phyloP scores from a whole-genome alignment of 92 coral and sea anemone genomes.

The Porites rus region DNA sequence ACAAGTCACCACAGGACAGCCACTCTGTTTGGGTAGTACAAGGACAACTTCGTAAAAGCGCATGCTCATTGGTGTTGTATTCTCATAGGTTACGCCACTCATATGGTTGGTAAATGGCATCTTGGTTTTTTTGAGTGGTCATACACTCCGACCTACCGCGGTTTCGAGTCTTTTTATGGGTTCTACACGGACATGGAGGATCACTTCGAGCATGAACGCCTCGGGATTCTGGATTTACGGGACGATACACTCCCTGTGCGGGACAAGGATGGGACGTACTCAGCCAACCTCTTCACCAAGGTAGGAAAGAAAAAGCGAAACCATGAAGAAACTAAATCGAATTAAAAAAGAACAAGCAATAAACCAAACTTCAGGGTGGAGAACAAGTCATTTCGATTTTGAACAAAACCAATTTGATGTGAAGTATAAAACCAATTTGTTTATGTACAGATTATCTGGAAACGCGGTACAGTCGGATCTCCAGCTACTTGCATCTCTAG shows the following conservation, averaged over 20 bases:
- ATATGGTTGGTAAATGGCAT: conserved; percentile 96
- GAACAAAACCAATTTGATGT: too few relatives aligned
- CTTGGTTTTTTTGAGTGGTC: conserved; percentile 82
- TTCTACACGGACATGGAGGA: not conserved
- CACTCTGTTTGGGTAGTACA: too few relatives aligned
- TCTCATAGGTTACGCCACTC: conserved; percentile 76
- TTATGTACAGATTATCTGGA: too few relatives aligned
- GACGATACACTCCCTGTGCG: not conserved
- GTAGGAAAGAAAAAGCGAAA: not conserved
- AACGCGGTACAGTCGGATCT: too few relatives aligned
- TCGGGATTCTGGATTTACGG: not conserved
- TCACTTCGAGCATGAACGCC: not conserved
- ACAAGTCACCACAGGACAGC: too few relatives aligned
- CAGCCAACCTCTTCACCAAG: not conserved
- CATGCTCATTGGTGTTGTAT: too few relatives aligned
- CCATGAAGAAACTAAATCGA: too few relatives aligned
- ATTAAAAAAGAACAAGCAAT: too few relatives aligned
- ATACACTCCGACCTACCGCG: conserved; percentile 27
- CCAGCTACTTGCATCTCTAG: too few relatives aligned
- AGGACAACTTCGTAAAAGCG: too few relatives aligned
- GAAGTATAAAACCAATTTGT: not conserved
- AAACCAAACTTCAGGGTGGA: too few relatives aligned
- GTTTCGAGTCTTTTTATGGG: not conserved
- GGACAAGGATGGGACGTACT: not conserved
- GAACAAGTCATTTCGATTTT: too few relatives aligned